A percentile compares a stretch with the other conserved stretches of the same genome.
These are phyloP conservation scores for Opisthograptis luteolata DNA, from an alignment of 2,888 invertebrate species.

Conservation along the genomic window DNA sequence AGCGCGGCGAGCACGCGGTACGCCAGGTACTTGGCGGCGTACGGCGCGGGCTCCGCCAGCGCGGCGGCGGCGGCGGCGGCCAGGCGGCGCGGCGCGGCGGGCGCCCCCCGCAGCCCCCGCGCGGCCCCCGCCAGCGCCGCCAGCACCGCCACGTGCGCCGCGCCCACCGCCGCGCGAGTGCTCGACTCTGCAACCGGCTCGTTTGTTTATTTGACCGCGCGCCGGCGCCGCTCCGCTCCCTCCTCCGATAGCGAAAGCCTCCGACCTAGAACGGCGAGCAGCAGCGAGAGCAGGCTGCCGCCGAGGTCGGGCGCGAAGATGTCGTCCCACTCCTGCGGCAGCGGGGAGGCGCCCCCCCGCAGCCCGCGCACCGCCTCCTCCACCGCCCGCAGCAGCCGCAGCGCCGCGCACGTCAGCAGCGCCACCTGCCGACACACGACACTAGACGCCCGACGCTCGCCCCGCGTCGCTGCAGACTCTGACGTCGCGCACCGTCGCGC, in stretches of 20 bases:
- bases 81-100: not conserved
- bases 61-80: not conserved
- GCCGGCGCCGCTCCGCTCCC: no score
- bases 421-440: slow-evolving; percentile 1
- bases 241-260: not conserved
- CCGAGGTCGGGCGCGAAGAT: slow-evolving; percentile 88
- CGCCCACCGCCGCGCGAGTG: slow-evolving; percentile 15
- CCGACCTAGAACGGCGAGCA: slow-evolving; percentile 51
- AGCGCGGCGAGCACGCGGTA: slow-evolving; percentile 43
- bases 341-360: slow-evolving; percentile 56
- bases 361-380: slow-evolving; percentile 77
- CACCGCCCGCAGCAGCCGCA: slow-evolving; percentile 75
- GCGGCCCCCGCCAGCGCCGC: slow-evolving; percentile 24
- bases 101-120: not conserved
- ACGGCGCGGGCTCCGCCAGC: slow-evolving; percentile 33
- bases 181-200: slow-evolving; percentile 25
- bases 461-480: no score
- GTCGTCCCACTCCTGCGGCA: slow-evolving; percentile 89
- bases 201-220: no score
- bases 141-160: slow-evolving; percentile 30
- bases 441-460: not conserved
- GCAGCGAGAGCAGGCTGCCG: slow-evolving; percentile 72
- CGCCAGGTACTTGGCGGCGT: slow-evolving; percentile 50
- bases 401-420: slow-evolving; percentile 61
- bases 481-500: no score